Percentiles rank a stretch among this genome's conserved stretches.
Evolutionary conservation across 2,113 vertebrate species (phyloP).

Genomic region (Actenoides hombroni): DNA sequence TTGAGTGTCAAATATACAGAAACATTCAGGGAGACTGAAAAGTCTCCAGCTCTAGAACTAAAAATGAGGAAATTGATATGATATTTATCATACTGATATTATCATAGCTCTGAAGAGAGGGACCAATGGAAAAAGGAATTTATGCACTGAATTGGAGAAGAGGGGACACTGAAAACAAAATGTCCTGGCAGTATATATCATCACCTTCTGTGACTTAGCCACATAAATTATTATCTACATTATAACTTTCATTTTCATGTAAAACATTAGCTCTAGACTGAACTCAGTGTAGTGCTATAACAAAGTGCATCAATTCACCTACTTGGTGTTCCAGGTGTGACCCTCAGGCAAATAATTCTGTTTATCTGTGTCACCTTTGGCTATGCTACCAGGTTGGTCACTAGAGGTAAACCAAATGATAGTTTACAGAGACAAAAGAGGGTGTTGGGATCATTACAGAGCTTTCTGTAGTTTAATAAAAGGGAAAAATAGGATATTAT

Average conservation of each 20-base stretch:
- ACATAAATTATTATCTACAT: neutral
- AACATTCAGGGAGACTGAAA: neutral
- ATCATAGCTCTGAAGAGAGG: neutral
- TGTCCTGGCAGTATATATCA: neutral
- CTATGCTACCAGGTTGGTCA: neutral
- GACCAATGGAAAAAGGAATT: slow-evolving; percentile 4
- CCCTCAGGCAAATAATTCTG: neutral
- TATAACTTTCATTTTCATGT: neutral
- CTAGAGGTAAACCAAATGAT: neutral
- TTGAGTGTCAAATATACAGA: neutral
- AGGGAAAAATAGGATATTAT: neutral
- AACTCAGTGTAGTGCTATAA: neutral
- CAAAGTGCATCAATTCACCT: neutral
- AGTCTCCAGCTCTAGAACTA: neutral
- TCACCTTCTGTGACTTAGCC: neutral
- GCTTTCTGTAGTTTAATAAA: neutral
- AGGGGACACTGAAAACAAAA: neutral
- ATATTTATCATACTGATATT: neutral
- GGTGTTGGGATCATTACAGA: neutral
- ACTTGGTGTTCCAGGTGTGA: neutral
- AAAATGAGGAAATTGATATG: neutral
- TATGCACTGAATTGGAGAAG: neutral
- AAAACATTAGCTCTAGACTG: neutral
- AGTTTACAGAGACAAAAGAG: neutral
- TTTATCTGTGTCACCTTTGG: neutral